Evolutionary conservation across 1,140 invertebrate genomes (phyloP), one percentile per base, ranked within the genome.

Genomic region (Ips typographus): DNA sequence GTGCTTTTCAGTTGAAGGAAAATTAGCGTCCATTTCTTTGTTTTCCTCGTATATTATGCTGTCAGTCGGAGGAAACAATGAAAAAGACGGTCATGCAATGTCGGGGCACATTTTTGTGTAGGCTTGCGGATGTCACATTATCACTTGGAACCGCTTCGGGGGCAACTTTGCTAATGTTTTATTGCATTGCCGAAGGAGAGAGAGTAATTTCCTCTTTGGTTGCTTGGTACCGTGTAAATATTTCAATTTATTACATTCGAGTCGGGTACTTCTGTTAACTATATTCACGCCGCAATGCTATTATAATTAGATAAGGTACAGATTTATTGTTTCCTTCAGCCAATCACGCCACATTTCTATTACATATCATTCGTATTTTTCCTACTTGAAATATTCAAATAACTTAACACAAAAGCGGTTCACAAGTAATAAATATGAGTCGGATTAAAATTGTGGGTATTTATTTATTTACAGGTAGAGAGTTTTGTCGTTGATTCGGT

Each of bases 301-400:
- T 63, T 63, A 63, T 63, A 63, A 63, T 63, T 63, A 63, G 61
- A 63, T 63, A 63, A 63, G 58, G 49, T 52, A 49, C 36, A 63
- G 61, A 63, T 63, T 63, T 63, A 63, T 63, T 63, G 40, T 63
- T 63, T 63, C 61, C 61, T 63, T 63, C 49, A 52, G 44, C 44
- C 61, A 52, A 47, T 52, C 61, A 47, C 61, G 61, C 61, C 49
- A 36, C 42, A 47, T 47, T 43, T 38, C 41, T 64, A 56, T 53
- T 44, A 43, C 43, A 58, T 71, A 56, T 42, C 63, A 65, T 71
- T 72, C 75, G 73, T 73, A 74, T 75, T 72, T 74, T 40, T 58
- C 56, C 39, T 53, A 22, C 22, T 53, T 53, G 51, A 58, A 40
- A 58, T 58, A 58, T 58, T 41, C 3, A 37, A 4, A 53, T 40